Evolutionary conservation across 2,113 vertebrate species (phyloP), one percentile per base, ranked within the genome.

Genomic region (Nothobranchius kuhntae): DNA sequence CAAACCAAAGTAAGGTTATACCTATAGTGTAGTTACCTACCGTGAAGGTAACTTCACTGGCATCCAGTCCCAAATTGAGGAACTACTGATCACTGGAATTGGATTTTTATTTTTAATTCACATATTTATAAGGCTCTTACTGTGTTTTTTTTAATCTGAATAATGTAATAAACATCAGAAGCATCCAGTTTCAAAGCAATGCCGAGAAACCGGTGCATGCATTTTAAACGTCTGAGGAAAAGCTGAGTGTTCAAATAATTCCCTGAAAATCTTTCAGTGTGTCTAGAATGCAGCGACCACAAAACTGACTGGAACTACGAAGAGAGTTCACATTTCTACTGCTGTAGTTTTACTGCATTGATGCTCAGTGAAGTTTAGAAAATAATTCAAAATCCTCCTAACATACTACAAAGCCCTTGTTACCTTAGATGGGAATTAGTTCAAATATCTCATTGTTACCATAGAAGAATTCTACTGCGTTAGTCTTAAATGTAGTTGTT

Each of bases 221-320:
- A 17, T 51, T 51, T 51, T 1, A n/a, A 17, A 51, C 48, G 10
- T 17, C 48, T 51, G 15, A 17, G 7, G 14, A 45, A 4, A 13
- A 50, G 15, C 47, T n/a, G 15, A 50, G n/a, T 51, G n/a, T 51
- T 51, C 48, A 51, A 51, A 51, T 21, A 51, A 51, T 51, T 51
- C n/a, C n/a, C 48, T 51, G 48, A 51, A 51, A 21, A 10, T 21
- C n/a, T 51, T 51, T 21, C n/a, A 9, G 48, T 51, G 9, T 3
- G 17, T 51, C 48, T n/a, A 21, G 15, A 51, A 21, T 17, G n/a
- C 48, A n/a, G 48, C 5, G 13, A 21, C 48, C 48, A 9, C 48
- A 21, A n/a, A 2, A 10, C 48, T 51, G 48, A 17, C 48, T 51
- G 48, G n/a, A 51, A 51, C 15, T n/a, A 51, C n/a, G 7, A 17